A percentile compares a stretch with the other conserved stretches of the same genome.
phyloP scores from a whole-genome alignment of 2,888 invertebrate species.

The Hirtodrosophila trivittata region DNA sequence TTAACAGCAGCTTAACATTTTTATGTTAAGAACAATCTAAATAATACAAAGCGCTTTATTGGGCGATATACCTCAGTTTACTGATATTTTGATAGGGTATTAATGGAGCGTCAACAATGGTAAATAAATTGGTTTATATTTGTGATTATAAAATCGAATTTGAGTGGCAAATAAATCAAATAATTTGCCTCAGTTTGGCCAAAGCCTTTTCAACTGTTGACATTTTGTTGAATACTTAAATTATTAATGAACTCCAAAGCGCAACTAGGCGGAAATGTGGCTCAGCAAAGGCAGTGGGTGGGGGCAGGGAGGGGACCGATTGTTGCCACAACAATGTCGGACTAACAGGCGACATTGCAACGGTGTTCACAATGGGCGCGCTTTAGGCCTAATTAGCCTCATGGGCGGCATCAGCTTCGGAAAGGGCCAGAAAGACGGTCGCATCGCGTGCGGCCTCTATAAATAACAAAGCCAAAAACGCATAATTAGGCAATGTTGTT shows the following conservation, averaged over 20 bases:
- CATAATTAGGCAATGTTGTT: conserved; percentile 70
- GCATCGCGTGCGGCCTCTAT: conserved; percentile 14
- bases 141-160: conserved; percentile 31
- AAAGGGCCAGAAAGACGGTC: conserved; percentile 9
- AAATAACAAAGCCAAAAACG: conserved; percentile 54
- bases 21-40: no score
- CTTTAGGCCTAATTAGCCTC: conserved; percentile 77
- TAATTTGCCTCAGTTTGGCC: not conserved
- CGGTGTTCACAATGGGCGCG: conserved; percentile 62
- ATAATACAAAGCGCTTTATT: no score
- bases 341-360: conserved; percentile 45
- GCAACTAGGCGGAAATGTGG: conserved; percentile 43
- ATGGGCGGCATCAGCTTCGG: conserved; percentile 48
- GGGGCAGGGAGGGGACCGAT: no score
- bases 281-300: conserved; percentile 8
- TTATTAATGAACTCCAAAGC: conserved; percentile 58
- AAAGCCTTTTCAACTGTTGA: conserved; percentile 33
- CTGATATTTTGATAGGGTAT: not conserved
- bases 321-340: conserved; percentile 50
- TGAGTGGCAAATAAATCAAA: conserved; percentile 10
- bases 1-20: conserved; percentile 2
- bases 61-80: not conserved
- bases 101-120: conserved; percentile 1
- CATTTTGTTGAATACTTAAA: conserved; percentile 46
- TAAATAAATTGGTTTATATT: conserved; percentile 30